These are phyloP conservation scores for Pterois miles DNA, from an alignment of 2,797 vertebrate genomes.

Conservation along the genomic window DNA sequence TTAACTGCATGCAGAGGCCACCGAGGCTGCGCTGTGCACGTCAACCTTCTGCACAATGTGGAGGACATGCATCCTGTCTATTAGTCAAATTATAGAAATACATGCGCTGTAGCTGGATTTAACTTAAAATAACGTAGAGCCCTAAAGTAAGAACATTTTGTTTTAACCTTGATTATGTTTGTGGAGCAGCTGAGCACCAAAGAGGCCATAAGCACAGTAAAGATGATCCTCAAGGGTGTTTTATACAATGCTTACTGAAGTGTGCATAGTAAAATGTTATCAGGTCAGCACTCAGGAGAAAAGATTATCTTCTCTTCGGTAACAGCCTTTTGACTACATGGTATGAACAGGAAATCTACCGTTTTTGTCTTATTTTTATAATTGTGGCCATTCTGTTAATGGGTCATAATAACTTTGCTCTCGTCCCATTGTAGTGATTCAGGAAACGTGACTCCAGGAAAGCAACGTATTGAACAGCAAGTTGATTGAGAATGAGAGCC, in stretches of 20 bases:
- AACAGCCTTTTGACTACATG: not conserved
- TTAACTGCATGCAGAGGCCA: conserved; percentile 50
- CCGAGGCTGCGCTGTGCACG: not conserved
- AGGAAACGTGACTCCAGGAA: not conserved
- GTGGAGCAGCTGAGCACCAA: conserved; percentile 25
- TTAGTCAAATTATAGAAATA: not conserved
- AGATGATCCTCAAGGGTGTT: conserved; percentile 35
- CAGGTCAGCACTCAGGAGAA: not conserved
- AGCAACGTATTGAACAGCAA: too few species aligned
- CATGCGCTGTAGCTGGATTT: not conserved
- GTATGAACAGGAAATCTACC: not conserved
- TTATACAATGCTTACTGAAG: conserved; percentile 23
- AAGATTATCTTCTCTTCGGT: too few species aligned
- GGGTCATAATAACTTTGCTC: not conserved
- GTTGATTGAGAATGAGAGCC: too few species aligned
- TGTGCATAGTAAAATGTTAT: not conserved
- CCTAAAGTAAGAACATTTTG: not conserved
- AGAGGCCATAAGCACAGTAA: conserved; percentile 6
- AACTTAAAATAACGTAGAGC: not conserved
- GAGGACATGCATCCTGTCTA: conserved; percentile 2
- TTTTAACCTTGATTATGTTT: conserved; percentile 10
- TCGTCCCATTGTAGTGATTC: not conserved
- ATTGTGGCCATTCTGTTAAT: not conserved
- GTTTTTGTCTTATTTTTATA: not conserved
- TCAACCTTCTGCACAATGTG: conserved; percentile 27